Percentiles rank a stretch among this genome's conserved stretches.
Conservation (phyloP, 2,888 invertebrate species). For the Crematogaster levior region DNA sequence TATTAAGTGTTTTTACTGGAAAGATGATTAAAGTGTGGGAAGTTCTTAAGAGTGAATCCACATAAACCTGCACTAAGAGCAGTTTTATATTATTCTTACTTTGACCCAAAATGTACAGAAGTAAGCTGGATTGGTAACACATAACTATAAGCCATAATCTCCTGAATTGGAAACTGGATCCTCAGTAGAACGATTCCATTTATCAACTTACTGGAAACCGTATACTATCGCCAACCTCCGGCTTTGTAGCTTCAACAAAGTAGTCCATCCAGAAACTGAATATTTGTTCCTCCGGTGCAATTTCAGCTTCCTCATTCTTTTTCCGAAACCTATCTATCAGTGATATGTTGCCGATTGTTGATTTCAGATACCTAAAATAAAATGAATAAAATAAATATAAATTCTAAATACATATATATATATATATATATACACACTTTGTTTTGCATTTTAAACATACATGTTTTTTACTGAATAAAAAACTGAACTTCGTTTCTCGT, state of each 20-base stretch:
- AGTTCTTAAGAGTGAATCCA: slow-evolving; percentile 68
- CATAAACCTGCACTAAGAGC: slow-evolving; percentile 72
- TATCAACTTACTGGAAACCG: slow-evolving; percentile 93
- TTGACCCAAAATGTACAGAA: slow-evolving; percentile 76
- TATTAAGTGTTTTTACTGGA: slow-evolving; percentile 19
- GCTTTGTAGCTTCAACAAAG: slow-evolving; percentile 97
- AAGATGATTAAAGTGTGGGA: background rate
- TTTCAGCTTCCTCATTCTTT: slow-evolving; percentile 90
- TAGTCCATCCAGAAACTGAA: slow-evolving; percentile 99
- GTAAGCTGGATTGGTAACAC: slow-evolving; percentile 75
- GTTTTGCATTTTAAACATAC: background rate
- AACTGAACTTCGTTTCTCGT: background rate
- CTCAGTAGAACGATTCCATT: slow-evolving; percentile 73
- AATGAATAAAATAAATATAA: slow-evolving; percentile 9
- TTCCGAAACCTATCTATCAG: slow-evolving; percentile 96
- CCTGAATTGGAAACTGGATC: slow-evolving; percentile 74
- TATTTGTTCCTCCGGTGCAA: slow-evolving; percentile 93
- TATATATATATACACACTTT: too few species aligned
- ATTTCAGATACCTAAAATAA: slow-evolving; percentile 93
- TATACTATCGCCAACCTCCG: slow-evolving; percentile 92
- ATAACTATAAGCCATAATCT: slow-evolving; percentile 75
- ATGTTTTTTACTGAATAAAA: background rate
- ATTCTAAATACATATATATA: slow-evolving; percentile 9
- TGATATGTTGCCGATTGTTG: slow-evolving; percentile 98
- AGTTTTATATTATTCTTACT: slow-evolving; percentile 75